Base-by-base conservation (phyloP, 2,797 vertebrate genomes). In the Protosalanx chinensis region DNA sequence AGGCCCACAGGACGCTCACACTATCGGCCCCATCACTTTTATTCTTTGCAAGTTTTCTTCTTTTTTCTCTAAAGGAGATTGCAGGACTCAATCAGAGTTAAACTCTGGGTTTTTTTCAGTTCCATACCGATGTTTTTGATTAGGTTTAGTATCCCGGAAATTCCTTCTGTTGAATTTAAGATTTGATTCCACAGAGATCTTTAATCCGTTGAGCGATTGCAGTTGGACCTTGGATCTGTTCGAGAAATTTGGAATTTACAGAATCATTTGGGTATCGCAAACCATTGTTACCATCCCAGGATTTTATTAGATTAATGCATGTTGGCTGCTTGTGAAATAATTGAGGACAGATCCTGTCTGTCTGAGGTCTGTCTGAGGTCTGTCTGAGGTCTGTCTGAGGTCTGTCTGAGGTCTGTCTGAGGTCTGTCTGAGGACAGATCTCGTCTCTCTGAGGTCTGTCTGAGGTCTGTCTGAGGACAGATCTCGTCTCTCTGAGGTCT, bases 1-100 rank as follows among this genome's bases (percentile, higher is more conserved):
- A 81, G 83, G 85, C 91, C 90, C 89, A 91, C 90, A 93, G 93
- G 91, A 91, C 91, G 91, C 91, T 88, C 15, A 59, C 75, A 76
- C 70, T 91, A 93, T 94, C 92, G 84, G 51, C 30, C 71, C 58
- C 63, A 93, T 93, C 91, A 82, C 81, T 83, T 92, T 88, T 88
- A 82, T 88, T 88, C 87, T 82, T 80, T 79, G 66, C 77, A 87
- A 80, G 77, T 73, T 74, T 77, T 68, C 70, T 75, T 86, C 82
- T 84, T 81, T 75, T 86, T 85, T 64, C 68, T 76, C 60, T 74
- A 23, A 74, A 80, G 83, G 87, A 89, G 89, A 84, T 89, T 85
- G 79, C 82, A 77, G 83, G 83, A 83, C 87, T 78, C 84, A 68
- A 86, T 87, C 76, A 67, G 67, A 81, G 80, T 90, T 89, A 85